These are phyloP conservation scores for Abramis brama DNA, from an alignment of 2,113 vertebrate genomes.

Conservation along the genomic window DNA sequence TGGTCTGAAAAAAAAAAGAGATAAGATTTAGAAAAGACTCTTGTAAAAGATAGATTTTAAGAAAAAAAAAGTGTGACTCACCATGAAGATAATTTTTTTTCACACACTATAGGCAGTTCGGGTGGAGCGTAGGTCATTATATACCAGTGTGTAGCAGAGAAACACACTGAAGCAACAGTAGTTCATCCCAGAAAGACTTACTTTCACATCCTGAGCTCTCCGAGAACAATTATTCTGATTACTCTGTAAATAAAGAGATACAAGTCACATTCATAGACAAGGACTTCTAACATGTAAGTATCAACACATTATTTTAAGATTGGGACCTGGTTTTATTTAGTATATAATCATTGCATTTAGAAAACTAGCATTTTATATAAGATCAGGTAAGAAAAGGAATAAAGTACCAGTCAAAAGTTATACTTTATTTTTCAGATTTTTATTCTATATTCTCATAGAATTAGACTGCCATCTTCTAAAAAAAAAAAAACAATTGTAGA, in stretches of 20 bases:
- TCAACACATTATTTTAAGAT: neutral
- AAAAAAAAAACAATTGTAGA: neutral
- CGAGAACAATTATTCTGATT: neutral
- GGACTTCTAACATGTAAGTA: conserved; percentile 7
- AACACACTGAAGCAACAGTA: neutral
- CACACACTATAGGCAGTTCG: neutral
- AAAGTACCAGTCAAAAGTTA: neutral
- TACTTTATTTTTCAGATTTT: neutral
- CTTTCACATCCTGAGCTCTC: neutral
- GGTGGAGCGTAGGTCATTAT: neutral
- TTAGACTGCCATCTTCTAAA: neutral
- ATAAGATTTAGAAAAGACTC: no score
- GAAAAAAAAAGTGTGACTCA: neutral
- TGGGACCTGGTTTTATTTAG: neutral
- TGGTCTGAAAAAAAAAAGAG: neutral
- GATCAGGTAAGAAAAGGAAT: neutral
- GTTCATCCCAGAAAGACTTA: neutral
- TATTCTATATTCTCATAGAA: no score
- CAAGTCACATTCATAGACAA: neutral
- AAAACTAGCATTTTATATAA: neutral
- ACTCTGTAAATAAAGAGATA: neutral
- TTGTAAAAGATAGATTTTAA: neutral
- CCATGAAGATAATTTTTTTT: neutral
- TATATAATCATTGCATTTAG: neutral
- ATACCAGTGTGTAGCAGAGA: neutral